Evolutionary conservation across 2,888 invertebrate genomes (phyloP).

Genomic region (Tupiocoris notatus): DNA sequence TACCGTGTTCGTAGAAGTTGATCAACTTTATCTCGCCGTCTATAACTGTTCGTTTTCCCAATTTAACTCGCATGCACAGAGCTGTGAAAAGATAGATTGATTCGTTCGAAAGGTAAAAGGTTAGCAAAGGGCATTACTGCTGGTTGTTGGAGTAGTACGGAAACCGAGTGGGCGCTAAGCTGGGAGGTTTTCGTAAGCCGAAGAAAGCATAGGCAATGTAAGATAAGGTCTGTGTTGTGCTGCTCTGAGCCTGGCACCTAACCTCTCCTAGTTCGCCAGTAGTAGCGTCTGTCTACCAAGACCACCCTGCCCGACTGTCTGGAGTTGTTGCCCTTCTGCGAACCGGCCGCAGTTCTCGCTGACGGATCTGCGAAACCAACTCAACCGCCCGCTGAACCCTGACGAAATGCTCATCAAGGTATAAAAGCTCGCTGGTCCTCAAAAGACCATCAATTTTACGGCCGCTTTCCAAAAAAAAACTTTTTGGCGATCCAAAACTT

Average conservation of each 20-base stretch:
- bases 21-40: background rate
- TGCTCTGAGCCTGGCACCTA: constrained; percentile 27
- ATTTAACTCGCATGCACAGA: constrained; percentile 26
- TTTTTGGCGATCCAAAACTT: no score
- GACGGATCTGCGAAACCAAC: background rate
- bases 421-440: background rate
- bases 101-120: background rate
- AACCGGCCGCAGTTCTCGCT: background rate
- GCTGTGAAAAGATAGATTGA: constrained; percentile 21
- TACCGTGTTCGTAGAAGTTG: background rate
- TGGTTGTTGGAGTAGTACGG: background rate
- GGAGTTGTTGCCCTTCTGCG: background rate
- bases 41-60: constrained; percentile 21
- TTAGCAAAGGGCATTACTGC: background rate
- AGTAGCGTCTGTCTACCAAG: background rate
- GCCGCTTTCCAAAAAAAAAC: no score
- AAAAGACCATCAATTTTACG: background rate
- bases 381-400: background rate
- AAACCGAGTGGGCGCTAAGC: background rate
- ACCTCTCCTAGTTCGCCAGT: background rate
- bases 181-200: background rate
- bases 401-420: background rate
- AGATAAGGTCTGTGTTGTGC: constrained; percentile 15
- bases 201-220: no score
- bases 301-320: background rate